Conservation (phyloP, 1,140 invertebrate species). For the Drosophila orena region DNA sequence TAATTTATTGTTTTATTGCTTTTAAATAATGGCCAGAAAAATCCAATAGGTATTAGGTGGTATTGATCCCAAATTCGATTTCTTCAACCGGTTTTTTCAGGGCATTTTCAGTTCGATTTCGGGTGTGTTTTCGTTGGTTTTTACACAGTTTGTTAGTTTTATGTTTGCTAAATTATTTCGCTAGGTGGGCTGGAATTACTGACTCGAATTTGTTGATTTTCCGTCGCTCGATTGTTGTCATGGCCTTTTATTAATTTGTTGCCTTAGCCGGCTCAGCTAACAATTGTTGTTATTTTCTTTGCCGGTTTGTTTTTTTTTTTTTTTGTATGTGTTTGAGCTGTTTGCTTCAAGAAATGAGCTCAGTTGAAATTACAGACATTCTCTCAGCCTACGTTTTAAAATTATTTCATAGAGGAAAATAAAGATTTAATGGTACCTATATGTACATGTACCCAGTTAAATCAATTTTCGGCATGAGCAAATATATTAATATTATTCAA, state of each 20-base stretch:
- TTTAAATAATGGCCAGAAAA: conserved; percentile 4
- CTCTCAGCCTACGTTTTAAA: neutral
- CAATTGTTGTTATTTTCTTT: conserved; percentile 12
- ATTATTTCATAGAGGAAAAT: neutral
- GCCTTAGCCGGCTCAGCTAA: conserved; percentile 26
- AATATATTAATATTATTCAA: too few species aligned
- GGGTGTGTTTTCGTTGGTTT: neutral
- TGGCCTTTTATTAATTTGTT: conserved; percentile 46
- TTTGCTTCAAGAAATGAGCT: conserved; percentile 13
- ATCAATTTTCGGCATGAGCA: too few species aligned
- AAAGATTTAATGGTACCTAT: neutral
- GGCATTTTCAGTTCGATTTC: conserved; percentile 23
- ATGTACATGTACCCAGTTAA: neutral
- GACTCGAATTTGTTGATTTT: conserved; percentile 10
- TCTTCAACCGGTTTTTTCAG: conserved; percentile 8
- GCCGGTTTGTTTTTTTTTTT: conserved; percentile 2
- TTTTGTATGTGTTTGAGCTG: conserved; percentile 12
- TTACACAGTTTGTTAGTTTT: conserved; percentile 10
- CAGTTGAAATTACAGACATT: neutral
- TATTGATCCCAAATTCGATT: neutral
- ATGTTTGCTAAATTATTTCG: conserved; percentile 19
- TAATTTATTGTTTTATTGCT: conserved; percentile 8
- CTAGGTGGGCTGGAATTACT: conserved; percentile 26
- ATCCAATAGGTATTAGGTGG: too few species aligned
- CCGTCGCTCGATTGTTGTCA: conserved; percentile 29